These are phyloP conservation scores for Ammospiza maritima DNA, from an alignment of 2,797 vertebrate genomes.

Conservation along the genomic window DNA sequence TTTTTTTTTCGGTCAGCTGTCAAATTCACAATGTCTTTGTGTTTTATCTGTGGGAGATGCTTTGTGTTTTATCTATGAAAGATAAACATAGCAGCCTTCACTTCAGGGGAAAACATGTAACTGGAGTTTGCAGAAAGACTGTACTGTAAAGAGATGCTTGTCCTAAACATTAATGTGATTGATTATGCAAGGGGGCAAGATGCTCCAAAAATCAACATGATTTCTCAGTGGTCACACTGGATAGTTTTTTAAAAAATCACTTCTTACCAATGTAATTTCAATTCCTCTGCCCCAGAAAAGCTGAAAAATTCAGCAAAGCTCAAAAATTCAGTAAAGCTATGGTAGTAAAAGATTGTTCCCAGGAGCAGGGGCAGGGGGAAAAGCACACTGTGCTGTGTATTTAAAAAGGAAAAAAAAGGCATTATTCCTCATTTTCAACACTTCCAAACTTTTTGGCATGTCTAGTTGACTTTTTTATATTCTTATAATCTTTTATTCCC, in stretches of 20 bases:
- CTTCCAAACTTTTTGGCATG: not conserved
- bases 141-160: not conserved
- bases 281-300: not conserved
- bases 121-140: not conserved
- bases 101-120: not conserved
- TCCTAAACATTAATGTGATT: not conserved
- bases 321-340: not conserved
- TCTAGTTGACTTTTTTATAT: not conserved
- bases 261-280: not conserved
- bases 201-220: not conserved
- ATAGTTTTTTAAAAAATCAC: not conserved
- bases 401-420: not conserved
- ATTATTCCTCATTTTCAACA: not conserved
- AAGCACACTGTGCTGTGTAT: not conserved
- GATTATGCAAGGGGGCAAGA: fast-evolving
- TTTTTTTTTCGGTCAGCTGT: not conserved
- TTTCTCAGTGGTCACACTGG: not conserved
- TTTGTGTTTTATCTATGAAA: not conserved
- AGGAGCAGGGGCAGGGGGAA: too few species aligned
- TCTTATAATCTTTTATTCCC: not conserved
- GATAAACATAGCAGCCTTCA: not conserved
- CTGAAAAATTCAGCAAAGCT: not conserved
- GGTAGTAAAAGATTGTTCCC: not conserved
- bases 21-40: not conserved
- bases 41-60: not conserved